Percentiles rank a stretch among this genome's conserved stretches.
Evolutionary conservation across 2,888 invertebrate genomes (phyloP).

Genomic region (Listrodromus nycthemerus): DNA sequence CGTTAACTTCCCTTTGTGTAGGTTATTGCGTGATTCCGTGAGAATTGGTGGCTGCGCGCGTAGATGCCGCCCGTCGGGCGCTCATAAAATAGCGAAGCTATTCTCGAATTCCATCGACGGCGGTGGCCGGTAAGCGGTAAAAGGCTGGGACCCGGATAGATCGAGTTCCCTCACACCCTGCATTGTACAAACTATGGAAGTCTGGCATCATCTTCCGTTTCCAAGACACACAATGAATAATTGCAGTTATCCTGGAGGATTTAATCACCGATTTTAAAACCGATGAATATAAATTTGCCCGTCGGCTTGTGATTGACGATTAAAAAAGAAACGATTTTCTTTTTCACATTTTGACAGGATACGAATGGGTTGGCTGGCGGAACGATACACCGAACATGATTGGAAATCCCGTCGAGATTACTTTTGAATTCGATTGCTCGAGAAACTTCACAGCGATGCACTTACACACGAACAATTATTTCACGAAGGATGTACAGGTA

Average conservation of each 20-base stretch:
- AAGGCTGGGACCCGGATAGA: slow-evolving; percentile 17
- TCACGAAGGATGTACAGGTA: slow-evolving; percentile 91
- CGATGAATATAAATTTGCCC: background rate
- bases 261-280: slow-evolving; percentile 10
- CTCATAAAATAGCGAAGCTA: slow-evolving; percentile 58
- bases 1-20: slow-evolving; percentile 69
- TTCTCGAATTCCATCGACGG: slow-evolving; percentile 46
- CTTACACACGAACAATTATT: slow-evolving; percentile 92
- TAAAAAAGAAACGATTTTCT: background rate
- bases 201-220: slow-evolving; percentile 7
- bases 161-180: background rate
- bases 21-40: slow-evolving; percentile 66
- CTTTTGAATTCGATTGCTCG: slow-evolving; percentile 92
- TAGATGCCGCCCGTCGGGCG: slow-evolving; percentile 27
- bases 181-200: slow-evolving; percentile 14
- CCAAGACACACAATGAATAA: slow-evolving; percentile 5
- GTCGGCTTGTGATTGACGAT: background rate
- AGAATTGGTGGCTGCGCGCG: slow-evolving; percentile 14
- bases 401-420: slow-evolving; percentile 89
- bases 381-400: slow-evolving; percentile 88
- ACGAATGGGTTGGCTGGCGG: slow-evolving; percentile 94
- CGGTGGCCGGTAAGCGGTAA: background rate
- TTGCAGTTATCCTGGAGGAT: background rate
- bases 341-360: slow-evolving; percentile 85
- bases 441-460: slow-evolving; percentile 91